These are phyloP conservation scores for Bovichtus diacanthus DNA, from an alignment of 2,797 vertebrate genomes.

Conservation along the genomic window DNA sequence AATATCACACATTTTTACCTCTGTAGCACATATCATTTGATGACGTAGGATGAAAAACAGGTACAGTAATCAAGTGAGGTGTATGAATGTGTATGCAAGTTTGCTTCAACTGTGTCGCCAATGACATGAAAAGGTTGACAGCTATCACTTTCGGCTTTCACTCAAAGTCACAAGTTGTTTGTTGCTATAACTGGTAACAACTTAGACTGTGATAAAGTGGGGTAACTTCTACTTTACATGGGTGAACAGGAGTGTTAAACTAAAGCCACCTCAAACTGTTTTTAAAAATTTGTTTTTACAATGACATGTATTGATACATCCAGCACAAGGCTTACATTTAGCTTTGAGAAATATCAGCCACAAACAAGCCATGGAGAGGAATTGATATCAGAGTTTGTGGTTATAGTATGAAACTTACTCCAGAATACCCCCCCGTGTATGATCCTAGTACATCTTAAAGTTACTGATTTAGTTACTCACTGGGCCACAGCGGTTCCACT, in stretches of 20 bases:
- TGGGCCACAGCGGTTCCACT: conserved; percentile 13
- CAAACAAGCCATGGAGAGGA: neutral
- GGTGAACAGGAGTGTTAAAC: neutral
- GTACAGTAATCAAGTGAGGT: neutral
- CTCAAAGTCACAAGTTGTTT: neutral
- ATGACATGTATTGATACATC: neutral
- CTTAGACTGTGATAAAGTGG: neutral
- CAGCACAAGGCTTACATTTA: neutral
- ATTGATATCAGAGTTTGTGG: neutral
- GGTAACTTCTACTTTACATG: neutral
- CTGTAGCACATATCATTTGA: neutral
- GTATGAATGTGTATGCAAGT: neutral
- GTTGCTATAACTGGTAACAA: neutral
- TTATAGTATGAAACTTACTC: neutral
- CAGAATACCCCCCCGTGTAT: neutral
- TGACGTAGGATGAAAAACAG: neutral
- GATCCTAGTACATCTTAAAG: too few relatives aligned
- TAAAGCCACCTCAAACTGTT: neutral
- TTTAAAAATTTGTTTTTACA: neutral
- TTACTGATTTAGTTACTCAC: conserved; percentile 47
- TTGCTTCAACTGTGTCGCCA: neutral
- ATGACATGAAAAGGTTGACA: neutral
- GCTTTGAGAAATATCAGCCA: neutral
- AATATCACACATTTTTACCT: neutral
- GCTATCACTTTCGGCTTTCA: conserved; percentile 37